Evolutionary conservation across 2,888 invertebrate genomes (phyloP), one percentile per base, ranked within the genome.

Genomic region (Hyalella azteca): DNA sequence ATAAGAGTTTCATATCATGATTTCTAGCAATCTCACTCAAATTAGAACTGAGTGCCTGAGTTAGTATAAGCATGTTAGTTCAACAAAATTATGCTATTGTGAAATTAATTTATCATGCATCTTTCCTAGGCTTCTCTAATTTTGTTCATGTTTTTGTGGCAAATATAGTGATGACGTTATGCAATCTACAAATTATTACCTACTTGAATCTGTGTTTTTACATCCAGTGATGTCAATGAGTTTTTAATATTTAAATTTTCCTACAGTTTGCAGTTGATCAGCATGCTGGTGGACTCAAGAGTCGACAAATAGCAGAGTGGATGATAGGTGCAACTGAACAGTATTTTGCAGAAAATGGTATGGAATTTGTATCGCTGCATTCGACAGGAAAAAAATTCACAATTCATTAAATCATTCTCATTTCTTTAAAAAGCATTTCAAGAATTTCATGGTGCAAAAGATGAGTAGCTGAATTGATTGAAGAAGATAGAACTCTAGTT

Each of bases 231-330:
- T 7, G 7, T 7, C 45, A 45, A 11, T 45, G 45, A 11, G 15
- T 15, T 15, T 15, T 49, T 49, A 49, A 7, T 49, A 22, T 49
- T 4, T 49, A n/a, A 49, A n/a, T n/a, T 7, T 49, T 66, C 29
- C 77, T 73, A 40, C 81, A 81, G 81, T 79, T 81, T 79, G 81
- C 81, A 13, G 81, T 81, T 40, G 73, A 78, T 22, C 79, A 81
- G 41, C 78, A 78, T 59, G 75, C 79, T 22, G 81, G 81, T 7
- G 81, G 81, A 9, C 36, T 50, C 22, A 59, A 81, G 49, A 79
- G 79, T 73, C 48, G 54, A 59, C 78, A 50, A 26, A 78, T 79
- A 54, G 79, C 79, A 3, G 79, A 81, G 22, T 81, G 81, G 81
- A 79, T 81, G 78, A 60, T 79, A 26, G 78, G 78, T 19, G 79